Evolutionary conservation across 2,113 vertebrate species (phyloP).

Genomic region (Carassius auratus): DNA sequence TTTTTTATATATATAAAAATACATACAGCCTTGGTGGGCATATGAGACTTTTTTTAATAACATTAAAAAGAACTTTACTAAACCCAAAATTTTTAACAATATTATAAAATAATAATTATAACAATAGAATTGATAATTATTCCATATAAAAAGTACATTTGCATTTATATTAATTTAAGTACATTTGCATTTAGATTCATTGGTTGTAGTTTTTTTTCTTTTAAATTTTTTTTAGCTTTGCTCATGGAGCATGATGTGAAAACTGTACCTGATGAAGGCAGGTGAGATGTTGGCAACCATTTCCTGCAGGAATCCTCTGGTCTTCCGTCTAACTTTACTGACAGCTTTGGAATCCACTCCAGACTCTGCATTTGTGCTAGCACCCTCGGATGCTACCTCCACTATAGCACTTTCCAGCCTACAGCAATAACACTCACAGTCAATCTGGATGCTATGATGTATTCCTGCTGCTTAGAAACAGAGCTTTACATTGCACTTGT

Average conservation of each 20-base stretch:
- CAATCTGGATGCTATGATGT: background rate
- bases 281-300: slow-evolving; percentile 97
- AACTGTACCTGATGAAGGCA: slow-evolving; percentile 86
- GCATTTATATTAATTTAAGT: background rate
- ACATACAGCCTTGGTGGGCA: background rate
- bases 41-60: no score
- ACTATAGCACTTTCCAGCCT: slow-evolving; percentile 88
- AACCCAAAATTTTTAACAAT: no score
- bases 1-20: background rate
- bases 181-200: background rate
- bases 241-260: background rate
- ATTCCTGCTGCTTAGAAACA: background rate
- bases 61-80: no score
- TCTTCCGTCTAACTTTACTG: slow-evolving; percentile 88
- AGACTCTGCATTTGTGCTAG: slow-evolving; percentile 65
- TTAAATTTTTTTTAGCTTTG: background rate
- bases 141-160: no score
- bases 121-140: no score
- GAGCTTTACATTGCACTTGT: background rate
- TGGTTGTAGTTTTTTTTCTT: background rate
- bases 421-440: slow-evolving; percentile 60
- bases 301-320: slow-evolving; percentile 88
- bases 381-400: slow-evolving; percentile 81
- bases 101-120: no score
- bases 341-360: slow-evolving; percentile 79